Evolutionary conservation across 2,888 invertebrate species (phyloP).

Genomic region (Catocala fraxini): DNA sequence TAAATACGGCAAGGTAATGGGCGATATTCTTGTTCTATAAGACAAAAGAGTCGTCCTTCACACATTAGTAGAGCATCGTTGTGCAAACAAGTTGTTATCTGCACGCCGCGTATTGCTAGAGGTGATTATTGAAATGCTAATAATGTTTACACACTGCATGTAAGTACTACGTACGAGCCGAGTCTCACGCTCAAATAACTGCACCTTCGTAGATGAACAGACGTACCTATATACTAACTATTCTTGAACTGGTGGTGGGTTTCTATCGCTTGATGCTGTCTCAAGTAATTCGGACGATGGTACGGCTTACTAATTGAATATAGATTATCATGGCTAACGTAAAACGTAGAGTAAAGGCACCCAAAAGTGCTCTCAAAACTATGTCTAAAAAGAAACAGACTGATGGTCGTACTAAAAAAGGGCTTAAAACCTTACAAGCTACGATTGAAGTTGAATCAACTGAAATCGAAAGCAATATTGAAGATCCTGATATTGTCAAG

Average conservation of each 20-base stretch:
- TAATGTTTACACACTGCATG: slow-evolving; percentile 76
- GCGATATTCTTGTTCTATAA: slow-evolving; percentile 70
- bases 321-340: slow-evolving; percentile 77
- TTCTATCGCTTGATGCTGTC: slow-evolving; percentile 64
- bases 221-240: slow-evolving; percentile 62
- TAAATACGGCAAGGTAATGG: slow-evolving; percentile 77
- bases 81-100: slow-evolving; percentile 83
- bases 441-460: slow-evolving; percentile 10
- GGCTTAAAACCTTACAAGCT: slow-evolving; percentile 59
- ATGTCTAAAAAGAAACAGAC: slow-evolving; percentile 58
- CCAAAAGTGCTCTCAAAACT: slow-evolving; percentile 65
- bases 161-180: slow-evolving; percentile 69
- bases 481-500: slow-evolving; percentile 40
- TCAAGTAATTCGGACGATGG: slow-evolving; percentile 51
- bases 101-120: slow-evolving; percentile 74
- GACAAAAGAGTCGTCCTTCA: slow-evolving; percentile 86
- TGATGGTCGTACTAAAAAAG: slow-evolving; percentile 64
- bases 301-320: slow-evolving; percentile 73
- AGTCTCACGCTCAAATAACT: slow-evolving; percentile 59
- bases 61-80: slow-evolving; percentile 81
- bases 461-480: slow-evolving; percentile 6
- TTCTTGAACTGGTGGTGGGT: slow-evolving; percentile 74
- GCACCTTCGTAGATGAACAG: slow-evolving; percentile 54
- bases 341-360: slow-evolving; percentile 74
- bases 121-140: slow-evolving; percentile 82